A percentile compares a stretch with the other conserved stretches of the same genome.
Conservation (phyloP, 1,140 invertebrate species). For the Batillaria attramentaria region DNA sequence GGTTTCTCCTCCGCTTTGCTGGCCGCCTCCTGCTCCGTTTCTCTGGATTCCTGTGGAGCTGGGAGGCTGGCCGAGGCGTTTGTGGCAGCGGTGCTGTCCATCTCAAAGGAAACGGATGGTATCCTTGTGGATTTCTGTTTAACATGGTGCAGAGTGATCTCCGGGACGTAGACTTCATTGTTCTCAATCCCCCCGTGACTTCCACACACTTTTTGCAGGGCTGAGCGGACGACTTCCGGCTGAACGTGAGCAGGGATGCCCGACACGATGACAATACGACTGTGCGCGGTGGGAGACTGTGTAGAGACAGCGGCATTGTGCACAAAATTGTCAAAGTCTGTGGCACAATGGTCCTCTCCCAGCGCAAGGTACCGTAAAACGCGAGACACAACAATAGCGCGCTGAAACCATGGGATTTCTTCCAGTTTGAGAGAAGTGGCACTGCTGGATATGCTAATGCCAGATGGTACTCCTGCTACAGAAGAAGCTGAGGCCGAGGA, state of each 20-base stretch:
- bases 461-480: conserved; percentile 8
- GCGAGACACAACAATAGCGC: conserved; percentile 61
- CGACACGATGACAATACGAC: conserved; percentile 64
- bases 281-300: conserved; percentile 55
- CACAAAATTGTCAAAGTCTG: conserved; percentile 59
- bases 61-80: background rate
- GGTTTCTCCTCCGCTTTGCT: background rate
- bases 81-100: background rate
- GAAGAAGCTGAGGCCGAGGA: conserved; percentile 31
- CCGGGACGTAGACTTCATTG: conserved; percentile 62
- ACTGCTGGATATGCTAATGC: conserved; percentile 18
- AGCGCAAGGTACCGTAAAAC: conserved; percentile 64
- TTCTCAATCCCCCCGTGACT: conserved; percentile 63
- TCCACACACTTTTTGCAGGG: conserved; percentile 57
- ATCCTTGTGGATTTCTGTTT: conserved; percentile 24
- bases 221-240: conserved; percentile 48
- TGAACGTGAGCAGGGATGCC: conserved; percentile 62
- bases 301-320: conserved; percentile 60
- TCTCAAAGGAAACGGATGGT: background rate
- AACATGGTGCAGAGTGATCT: conserved; percentile 24
- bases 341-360: conserved; percentile 58
- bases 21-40: background rate
- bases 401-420: conserved; percentile 68
- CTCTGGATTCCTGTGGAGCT: background rate
- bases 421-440: conserved; percentile 59